A percentile compares a stretch with the other conserved stretches of the same genome.
phyloP scores from a whole-genome alignment of 2,888 invertebrate species.

The Leptinotarsa rubiginosa region DNA sequence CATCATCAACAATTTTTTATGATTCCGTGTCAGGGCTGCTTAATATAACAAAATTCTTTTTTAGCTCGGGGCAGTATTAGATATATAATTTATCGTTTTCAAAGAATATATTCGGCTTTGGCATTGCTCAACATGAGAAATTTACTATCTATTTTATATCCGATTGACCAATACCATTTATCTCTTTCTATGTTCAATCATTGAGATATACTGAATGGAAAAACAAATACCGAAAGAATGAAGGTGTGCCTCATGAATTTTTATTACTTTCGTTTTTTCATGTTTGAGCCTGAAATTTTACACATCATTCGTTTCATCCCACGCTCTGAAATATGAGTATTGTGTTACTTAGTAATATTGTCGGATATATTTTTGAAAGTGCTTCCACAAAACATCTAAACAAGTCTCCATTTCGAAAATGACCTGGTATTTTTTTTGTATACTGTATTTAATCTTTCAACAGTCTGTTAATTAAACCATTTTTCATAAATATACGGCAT shows the following conservation, averaged over 20 bases:
- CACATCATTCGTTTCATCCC: background rate
- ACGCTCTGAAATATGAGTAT: background rate
- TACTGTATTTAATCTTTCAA: too few species aligned
- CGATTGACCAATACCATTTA: background rate
- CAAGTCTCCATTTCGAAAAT: too few species aligned
- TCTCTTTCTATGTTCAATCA: constrained; percentile 1
- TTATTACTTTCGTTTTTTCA: background rate
- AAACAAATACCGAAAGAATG: constrained; percentile 12
- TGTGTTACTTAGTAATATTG: background rate
- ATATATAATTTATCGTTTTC: background rate
- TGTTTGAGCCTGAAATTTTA: background rate
- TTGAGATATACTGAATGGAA: constrained; percentile 3
- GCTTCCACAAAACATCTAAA: too few species aligned
- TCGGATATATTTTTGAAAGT: background rate
- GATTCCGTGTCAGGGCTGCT: background rate
- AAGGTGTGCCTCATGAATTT: constrained; percentile 15
- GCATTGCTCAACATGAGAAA: background rate
- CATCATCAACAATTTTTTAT: too few species aligned
- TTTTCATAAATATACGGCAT: too few species aligned
- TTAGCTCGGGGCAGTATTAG: background rate
- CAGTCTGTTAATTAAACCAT: too few species aligned
- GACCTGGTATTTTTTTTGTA: too few species aligned
- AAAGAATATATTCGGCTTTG: background rate
- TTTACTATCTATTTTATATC: background rate
- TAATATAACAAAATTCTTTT: background rate